Evolutionary conservation across 2,797 vertebrate species (phyloP), one percentile per base, ranked within the genome.

Genomic region (Periparus ater): DNA sequence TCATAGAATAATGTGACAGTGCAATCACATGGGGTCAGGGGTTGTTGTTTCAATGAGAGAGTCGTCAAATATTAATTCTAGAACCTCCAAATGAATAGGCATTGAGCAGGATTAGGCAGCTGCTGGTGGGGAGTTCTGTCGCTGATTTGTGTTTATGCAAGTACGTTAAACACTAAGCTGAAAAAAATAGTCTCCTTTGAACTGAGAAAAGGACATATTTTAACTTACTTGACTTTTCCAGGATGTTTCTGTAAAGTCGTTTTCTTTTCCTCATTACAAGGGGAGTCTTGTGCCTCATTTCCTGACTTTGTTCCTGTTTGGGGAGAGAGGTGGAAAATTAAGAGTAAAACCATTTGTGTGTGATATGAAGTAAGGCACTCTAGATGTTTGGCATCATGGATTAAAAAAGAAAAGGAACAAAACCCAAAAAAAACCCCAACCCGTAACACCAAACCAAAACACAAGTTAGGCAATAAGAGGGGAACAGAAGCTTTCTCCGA

Each of bases 1-100:
- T 98, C 98, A 98, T 97, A 97, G 97, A 97, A 97, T 98, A 98
- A 98, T 97, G 97, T 98, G 98, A 98, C 98, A 98, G 97, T 98
- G 97, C 97, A 97, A 98, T 97, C 98, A 97, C 95, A 95, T 95
- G 97, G 97, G 98, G 98, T 98, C 98, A 98, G 93, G 96, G 98
- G 98, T 98, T 96, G 97, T 97, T 97, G 98, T 97, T 98, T 96
- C 97, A 97, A 98, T 98, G 97, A 98, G 97, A 98, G 93, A 98
- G 96, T 98, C 98, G 97, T 98, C 98, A 98, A 97, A 98, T 98
- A 98, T 98, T 97, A 98, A 98, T 98, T 97, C 97, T 98, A 97
- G 97, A 98, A 97, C 85, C 89, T 97, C 95, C 96, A 97, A 97
- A 97, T 97, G 97, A 98, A 97, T 97, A 97, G 97, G 91, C 97